These are phyloP conservation scores for Argentina silus DNA, from an alignment of 2,797 vertebrate species.

Conservation along the genomic window DNA sequence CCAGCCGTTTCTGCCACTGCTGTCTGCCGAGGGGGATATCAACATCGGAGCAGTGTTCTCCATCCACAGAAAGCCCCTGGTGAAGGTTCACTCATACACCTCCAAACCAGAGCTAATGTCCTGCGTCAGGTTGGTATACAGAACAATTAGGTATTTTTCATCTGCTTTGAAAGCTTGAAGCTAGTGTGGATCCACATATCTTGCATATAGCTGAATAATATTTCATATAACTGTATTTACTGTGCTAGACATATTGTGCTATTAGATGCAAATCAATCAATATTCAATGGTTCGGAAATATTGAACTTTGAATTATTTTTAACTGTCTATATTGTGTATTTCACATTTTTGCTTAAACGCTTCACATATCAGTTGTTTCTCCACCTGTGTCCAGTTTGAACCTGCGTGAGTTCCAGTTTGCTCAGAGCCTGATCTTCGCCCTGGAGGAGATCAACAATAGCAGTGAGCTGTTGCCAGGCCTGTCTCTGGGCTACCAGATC, in stretches of 20 bases:
- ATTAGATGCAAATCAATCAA: no score
- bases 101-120: conserved; percentile 26
- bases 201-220: background rate
- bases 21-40: conserved; percentile 41
- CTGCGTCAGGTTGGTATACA: conserved; percentile 39
- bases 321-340: background rate
- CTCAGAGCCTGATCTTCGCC: conserved; percentile 57
- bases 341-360: background rate
- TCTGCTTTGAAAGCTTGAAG: no score
- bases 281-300: no score
- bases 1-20: conserved; percentile 22
- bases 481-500: conserved; percentile 56
- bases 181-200: no score
- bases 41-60: conserved; percentile 47
- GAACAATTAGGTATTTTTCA: no score
- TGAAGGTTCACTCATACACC: conserved; percentile 29
- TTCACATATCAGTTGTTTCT: no score
- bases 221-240: background rate
- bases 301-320: no score
- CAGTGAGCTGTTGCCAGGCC: conserved; percentile 46
- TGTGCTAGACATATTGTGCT: background rate
- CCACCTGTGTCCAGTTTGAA: conserved; percentile 31
- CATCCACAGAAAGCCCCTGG: conserved; percentile 26
- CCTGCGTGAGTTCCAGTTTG: conserved; percentile 47
- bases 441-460: conserved; percentile 62